Conservation (phyloP, 2,113 vertebrate species). For the Eubucco bourcierii region DNA sequence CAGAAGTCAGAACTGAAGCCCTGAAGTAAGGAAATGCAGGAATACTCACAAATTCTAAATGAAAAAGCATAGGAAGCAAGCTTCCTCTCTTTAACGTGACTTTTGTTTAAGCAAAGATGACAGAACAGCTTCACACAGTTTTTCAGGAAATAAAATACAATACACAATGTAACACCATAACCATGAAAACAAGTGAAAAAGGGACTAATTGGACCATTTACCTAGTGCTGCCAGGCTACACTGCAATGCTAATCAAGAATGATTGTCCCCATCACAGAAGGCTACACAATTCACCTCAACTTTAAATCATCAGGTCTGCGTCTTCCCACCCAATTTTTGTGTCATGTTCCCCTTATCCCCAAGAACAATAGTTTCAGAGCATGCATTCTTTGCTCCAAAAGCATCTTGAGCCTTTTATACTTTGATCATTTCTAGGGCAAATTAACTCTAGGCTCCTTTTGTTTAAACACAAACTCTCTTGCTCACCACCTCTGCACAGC, state of each 20-base stretch:
- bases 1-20: background rate
- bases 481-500: background rate
- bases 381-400: background rate
- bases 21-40: background rate
- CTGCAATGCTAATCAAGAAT: background rate
- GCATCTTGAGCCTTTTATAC: background rate
- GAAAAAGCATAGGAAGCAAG: background rate
- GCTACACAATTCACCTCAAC: background rate
- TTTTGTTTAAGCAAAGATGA: background rate
- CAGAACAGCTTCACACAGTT: background rate
- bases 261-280: background rate
- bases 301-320: background rate
- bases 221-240: background rate
- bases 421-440: background rate
- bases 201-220: background rate
- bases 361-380: background rate
- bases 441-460: background rate
- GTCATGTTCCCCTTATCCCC: background rate
- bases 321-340: background rate
- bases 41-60: background rate
- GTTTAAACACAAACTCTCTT: background rate
- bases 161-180: background rate
- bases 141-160: slow-evolving; percentile 24
- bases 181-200: background rate
- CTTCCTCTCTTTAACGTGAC: background rate